phyloP scores from a whole-genome alignment of 2,888 invertebrate species.

The Hedya salicella region DNA sequence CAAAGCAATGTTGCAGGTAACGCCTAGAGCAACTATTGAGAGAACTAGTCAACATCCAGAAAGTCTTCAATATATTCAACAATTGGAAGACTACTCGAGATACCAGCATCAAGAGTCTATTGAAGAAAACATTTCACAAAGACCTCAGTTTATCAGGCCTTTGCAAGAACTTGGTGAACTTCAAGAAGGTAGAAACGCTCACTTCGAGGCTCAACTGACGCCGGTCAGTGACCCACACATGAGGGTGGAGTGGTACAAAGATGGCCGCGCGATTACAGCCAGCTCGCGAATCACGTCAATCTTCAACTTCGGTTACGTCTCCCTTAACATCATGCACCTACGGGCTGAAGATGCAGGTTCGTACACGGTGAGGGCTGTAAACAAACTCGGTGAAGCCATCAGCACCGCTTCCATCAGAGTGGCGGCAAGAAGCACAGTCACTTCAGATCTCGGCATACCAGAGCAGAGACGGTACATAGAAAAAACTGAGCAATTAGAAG shows the following conservation, averaged over 20 bases:
- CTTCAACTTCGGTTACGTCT: constrained; percentile 99
- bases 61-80: constrained; percentile 95
- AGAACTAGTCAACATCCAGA: constrained; percentile 95
- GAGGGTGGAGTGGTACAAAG: constrained; percentile 98
- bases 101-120: constrained; percentile 94
- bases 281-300: constrained; percentile 98
- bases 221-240: constrained; percentile 97
- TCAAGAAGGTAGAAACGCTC: constrained; percentile 95
- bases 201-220: constrained; percentile 96
- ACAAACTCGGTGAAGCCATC: constrained; percentile 95
- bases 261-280: constrained; percentile 97
- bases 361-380: constrained; percentile 96
- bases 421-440: constrained; percentile 92
- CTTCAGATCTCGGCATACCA: constrained; percentile 94
- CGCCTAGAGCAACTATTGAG: constrained; percentile 93
- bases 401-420: constrained; percentile 92
- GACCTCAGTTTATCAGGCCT: constrained; percentile 95
- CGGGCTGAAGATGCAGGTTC: constrained; percentile 99
- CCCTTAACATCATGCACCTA: constrained; percentile 99
- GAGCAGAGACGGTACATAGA: constrained; percentile 96
- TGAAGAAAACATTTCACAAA: constrained; percentile 92
- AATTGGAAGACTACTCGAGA: constrained; percentile 95
- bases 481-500: constrained; percentile 95
- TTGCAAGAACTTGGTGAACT: constrained; percentile 94
- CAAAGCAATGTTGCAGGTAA: constrained; percentile 91